These are phyloP conservation scores for Florisuga fusca DNA, from an alignment of 2,797 vertebrate genomes.

Conservation along the genomic window DNA sequence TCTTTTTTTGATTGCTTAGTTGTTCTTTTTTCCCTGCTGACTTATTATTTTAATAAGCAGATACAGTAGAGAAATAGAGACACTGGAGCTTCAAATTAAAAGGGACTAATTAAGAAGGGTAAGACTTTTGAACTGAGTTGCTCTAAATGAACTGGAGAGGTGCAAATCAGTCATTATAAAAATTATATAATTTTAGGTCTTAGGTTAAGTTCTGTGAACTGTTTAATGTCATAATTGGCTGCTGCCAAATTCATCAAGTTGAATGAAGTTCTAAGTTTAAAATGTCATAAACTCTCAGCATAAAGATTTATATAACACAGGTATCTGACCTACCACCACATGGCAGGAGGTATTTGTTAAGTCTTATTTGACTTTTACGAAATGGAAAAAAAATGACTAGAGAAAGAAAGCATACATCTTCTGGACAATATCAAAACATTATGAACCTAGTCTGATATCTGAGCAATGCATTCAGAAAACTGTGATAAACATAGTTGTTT, in stretches of 20 bases:
- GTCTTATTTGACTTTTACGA: slow-evolving; percentile 83
- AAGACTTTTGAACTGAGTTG: slow-evolving; percentile 59
- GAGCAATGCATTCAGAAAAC: slow-evolving; percentile 76
- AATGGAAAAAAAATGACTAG: slow-evolving; percentile 72
- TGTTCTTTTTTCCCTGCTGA: slow-evolving; percentile 17
- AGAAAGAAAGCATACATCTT: slow-evolving; percentile 87
- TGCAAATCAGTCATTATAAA: slow-evolving; percentile 77
- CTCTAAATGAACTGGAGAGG: slow-evolving; percentile 53
- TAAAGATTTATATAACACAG: slow-evolving; percentile 89
- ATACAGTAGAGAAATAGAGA: slow-evolving; percentile 57
- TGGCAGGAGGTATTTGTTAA: slow-evolving; percentile 90
- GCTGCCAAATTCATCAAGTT: slow-evolving; percentile 80
- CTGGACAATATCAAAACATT: slow-evolving; percentile 89
- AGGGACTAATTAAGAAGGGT: slow-evolving; percentile 68
- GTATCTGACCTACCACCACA: slow-evolving; percentile 81
- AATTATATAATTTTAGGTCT: slow-evolving; percentile 78
- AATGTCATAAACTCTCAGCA: slow-evolving; percentile 81
- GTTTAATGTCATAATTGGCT: slow-evolving; percentile 84
- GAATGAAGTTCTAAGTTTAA: slow-evolving; percentile 84
- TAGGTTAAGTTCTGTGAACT: slow-evolving; percentile 81
- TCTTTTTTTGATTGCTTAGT: too few species aligned
- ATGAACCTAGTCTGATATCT: slow-evolving; percentile 78
- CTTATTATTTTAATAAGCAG: slow-evolving; percentile 73
- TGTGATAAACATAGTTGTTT: slow-evolving; percentile 78
- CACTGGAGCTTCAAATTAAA: slow-evolving; percentile 63